Evolutionary conservation across 2,888 invertebrate species (phyloP).

Genomic region (Mesorhabditis belari): DNA sequence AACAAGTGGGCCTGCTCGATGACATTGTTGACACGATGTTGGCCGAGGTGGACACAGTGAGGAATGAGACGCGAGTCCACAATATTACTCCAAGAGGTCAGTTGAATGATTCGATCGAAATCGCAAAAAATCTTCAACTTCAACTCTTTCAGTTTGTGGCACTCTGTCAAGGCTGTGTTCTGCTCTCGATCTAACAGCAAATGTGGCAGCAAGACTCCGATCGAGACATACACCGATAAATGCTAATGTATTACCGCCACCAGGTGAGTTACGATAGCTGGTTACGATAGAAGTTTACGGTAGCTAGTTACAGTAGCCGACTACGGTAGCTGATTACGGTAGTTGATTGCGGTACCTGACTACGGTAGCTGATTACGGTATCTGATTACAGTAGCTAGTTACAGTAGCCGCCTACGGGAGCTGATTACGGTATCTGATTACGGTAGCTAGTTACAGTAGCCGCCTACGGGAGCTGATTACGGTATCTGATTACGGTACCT

Average conservation of each 20-base stretch:
- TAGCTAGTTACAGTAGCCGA: no score
- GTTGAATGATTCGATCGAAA: no score
- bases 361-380: no score
- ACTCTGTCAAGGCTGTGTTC: not conserved
- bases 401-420: no score
- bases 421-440: no score
- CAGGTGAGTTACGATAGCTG: not conserved
- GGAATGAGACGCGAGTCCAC: not conserved
- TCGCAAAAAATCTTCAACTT: no score
- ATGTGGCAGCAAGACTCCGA: not conserved
- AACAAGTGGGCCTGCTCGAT: slow-evolving; percentile 38
- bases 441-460: no score
- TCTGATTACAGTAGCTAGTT: no score
- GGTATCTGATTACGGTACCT: no score
- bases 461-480: no score
- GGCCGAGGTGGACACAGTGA: not conserved
- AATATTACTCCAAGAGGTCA: not conserved
- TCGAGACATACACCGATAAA: not conserved
- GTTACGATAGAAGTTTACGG: not conserved
- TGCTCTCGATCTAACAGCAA: not conserved
- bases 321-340: no score
- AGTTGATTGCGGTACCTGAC: no score
- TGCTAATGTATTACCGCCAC: not conserved
- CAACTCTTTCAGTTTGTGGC: not conserved
- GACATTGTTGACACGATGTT: slow-evolving; percentile 32